Base-by-base conservation (phyloP, 2,797 vertebrate genomes). In the Tenualosa ilisha region DNA sequence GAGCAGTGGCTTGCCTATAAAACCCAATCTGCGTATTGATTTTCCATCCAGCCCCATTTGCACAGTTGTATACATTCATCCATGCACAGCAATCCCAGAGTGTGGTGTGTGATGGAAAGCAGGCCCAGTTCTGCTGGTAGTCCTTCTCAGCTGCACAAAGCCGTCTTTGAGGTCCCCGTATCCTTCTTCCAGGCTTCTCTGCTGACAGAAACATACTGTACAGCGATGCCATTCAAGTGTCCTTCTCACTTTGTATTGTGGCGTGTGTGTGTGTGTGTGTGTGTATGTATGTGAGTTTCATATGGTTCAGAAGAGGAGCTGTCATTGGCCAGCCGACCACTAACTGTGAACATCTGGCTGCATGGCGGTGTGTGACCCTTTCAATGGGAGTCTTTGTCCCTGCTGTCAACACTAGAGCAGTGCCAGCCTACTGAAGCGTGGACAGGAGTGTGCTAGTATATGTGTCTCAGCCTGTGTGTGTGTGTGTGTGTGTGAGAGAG, bases 321-420 rank as follows among this genome's bases (percentile, higher is more conserved):
- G 92, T 91, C 92, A 88, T 92, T 91, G 93, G 92, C 90, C 92
- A 95, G 91, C 91, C 91, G 91, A 86, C 92, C 86, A 84, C 90
- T 94, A 93, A 95, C 91, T 90, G 87, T 85, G 84, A 95, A 93
- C 95, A 94, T 95, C 93, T 94, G 95, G 90, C 83, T 84, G 24
- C 85, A 51, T 37, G 87, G 87, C 87, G 88, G 89, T 88, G 89
- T 88, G 86, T 72, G 75, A 91, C 88, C 85, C 87, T 8, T 88
- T 95, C 93, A 95, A 93, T 94, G 92, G 90, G 87, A 87, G 87
- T 86, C 91, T 91, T 94, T 94, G 93, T 95, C 85, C 88, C 61
- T 81, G 51, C 88, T 91, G 92, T 93, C 91, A 91, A 65, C 91
- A 86, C 90, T 82, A 83, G n/a, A 84, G 90, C 90, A 91, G 81